Percentiles rank a stretch among this genome's conserved stretches.
Conservation (phyloP, 2,113 vertebrate species). For the Callipepla squamata region DNA sequence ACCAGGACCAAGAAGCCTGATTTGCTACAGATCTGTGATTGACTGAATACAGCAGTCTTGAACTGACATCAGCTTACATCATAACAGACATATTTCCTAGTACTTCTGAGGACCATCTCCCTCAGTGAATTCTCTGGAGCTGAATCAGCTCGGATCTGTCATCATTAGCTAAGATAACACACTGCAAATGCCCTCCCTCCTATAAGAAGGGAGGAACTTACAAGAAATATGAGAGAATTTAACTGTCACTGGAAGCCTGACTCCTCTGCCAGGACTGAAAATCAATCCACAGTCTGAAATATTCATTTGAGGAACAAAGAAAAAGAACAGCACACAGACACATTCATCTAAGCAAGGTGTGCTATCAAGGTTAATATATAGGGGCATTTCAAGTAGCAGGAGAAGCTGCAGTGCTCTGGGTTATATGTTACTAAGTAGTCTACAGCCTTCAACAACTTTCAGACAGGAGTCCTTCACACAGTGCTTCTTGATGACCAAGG, state of each 20-base stretch:
- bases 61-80: not conserved
- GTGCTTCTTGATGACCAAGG: not conserved
- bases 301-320: not conserved
- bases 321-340: not conserved
- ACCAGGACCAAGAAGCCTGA: not conserved
- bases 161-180: not conserved
- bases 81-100: not conserved
- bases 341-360: not conserved
- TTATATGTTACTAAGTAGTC: accelerated
- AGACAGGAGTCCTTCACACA: not conserved
- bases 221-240: not conserved
- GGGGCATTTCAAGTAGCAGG: not conserved
- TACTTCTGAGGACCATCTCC: not conserved
- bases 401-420: not conserved
- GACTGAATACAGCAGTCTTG: not conserved
- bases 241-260: not conserved
- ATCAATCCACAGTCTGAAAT: not conserved
- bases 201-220: not conserved
- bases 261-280: not conserved
- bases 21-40: not conserved
- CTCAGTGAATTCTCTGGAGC: not conserved
- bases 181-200: no score
- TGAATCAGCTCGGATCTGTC: not conserved
- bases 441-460: not conserved
- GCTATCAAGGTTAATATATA: not conserved